These are phyloP conservation scores for Notospermus geniculatus DNA, from an alignment of 1,140 invertebrate species.

Conservation along the genomic window DNA sequence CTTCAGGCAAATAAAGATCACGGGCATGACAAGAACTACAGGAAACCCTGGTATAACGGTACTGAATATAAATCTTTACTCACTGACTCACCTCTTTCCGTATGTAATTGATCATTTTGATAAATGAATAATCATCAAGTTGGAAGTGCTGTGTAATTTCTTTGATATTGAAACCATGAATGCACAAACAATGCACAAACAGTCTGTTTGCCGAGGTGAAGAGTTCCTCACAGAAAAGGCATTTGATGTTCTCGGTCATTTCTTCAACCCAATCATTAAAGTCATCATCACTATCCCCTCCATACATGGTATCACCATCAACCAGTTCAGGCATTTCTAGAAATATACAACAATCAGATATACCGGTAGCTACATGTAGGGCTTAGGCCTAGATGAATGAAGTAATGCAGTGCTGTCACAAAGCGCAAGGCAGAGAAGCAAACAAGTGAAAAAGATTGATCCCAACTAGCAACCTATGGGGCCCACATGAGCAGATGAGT, in stretches of 20 bases:
- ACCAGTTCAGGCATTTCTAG: too few relatives aligned
- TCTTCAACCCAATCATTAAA: constrained; percentile 56
- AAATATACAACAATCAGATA: too few relatives aligned
- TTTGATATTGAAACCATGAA: constrained; percentile 71
- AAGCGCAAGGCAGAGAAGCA: too few relatives aligned
- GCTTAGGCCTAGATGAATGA: too few relatives aligned
- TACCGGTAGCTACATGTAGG: too few relatives aligned
- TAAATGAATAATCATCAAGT: constrained; percentile 82
- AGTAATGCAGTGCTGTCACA: too few relatives aligned
- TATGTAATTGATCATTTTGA: constrained; percentile 86
- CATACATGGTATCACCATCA: constrained; percentile 21
- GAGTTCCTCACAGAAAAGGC: constrained; percentile 62
- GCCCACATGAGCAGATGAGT: too few relatives aligned
- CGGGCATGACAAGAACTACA: background rate
- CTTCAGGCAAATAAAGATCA: background rate
- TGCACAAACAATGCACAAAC: constrained; percentile 57
- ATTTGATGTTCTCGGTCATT: constrained; percentile 41
- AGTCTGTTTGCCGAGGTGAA: constrained; percentile 52
- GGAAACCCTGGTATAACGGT: too few relatives aligned
- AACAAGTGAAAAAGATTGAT: too few relatives aligned
- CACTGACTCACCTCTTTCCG: constrained; percentile 59
- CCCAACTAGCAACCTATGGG: too few relatives aligned
- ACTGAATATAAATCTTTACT: constrained; percentile 4
- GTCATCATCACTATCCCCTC: constrained; percentile 54
- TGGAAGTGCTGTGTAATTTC: constrained; percentile 67